Evolutionary conservation across 2,888 invertebrate species (phyloP), one percentile per base, ranked within the genome.

Genomic region (Cantharis rustica): DNA sequence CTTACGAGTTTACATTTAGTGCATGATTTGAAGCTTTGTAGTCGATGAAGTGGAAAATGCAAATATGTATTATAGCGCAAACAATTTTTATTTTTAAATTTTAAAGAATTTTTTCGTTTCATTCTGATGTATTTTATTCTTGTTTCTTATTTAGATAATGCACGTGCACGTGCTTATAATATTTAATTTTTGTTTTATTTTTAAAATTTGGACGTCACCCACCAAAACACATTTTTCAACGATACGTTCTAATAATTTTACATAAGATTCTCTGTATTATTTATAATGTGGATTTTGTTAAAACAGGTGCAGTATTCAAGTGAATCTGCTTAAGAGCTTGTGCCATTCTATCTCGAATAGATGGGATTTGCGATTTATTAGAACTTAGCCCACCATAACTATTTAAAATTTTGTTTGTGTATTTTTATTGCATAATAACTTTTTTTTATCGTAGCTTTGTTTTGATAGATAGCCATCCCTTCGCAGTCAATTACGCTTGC

Each of bases 201-300:
- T 15, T 63, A 15, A 71, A 73, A 68, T 63, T 69, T 75, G 74
- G 71, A 68, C 69, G 72, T 76, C 78, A 78, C 78, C 78, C 73
- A 73, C 78, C 66, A 73, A 66, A 74, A 75, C 80, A 78, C 80
- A 82, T 81, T 80, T 82, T 80, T 81, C 82, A 81, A 74, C 79
- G 71, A 79, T 77, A 77, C 71, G 80, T 81, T 79, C 77, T 72
- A 76, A 66, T 47, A 47, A 47, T 47, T 47, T 47, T 47, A 47
- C 47, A 47, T 47, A 47, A 47, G 47, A 47, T 47, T 47, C 47
- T 47, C 47, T 47, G 47, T 47, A n/a, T 47, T 47, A 47, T 47
- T 47, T 47, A 47, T 47, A 47, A 13, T 47, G 47, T 47, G 47
- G 47, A 47, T 47, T 47, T 47, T 47, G 47, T 47, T 47, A 47